Base-by-base conservation (phyloP, 1,140 invertebrate species). In the Drosophila arawakana region DNA sequence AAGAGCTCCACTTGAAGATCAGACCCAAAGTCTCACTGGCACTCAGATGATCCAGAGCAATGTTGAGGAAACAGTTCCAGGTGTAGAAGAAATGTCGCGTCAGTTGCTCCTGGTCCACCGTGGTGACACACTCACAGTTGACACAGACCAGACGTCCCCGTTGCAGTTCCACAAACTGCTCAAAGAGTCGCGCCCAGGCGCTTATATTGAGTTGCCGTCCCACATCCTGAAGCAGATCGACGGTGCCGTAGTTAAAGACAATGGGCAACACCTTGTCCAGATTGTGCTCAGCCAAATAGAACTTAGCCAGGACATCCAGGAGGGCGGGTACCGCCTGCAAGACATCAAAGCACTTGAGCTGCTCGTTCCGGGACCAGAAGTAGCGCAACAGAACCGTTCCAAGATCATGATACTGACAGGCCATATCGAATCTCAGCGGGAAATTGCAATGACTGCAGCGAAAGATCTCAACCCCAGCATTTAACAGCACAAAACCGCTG, bases 61-160 rank as follows among this genome's bases (percentile, higher is more conserved):
- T 86, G 37, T 91, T 89, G 2, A 92, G 73, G 21, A 92, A 92
- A 47, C 91, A 92, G 63, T 92, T 92, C 91, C 91, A 92, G 7
- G 80, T 91, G 55, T 92, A 92, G 60, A 92, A 92, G 50, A 90
- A 91, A 62, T 92, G 91, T 0, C 86, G 79, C 0, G 79, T 78
- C 5, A 92, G 57, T 50, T 91, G 90, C 13, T 91, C 89, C 46
- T 78, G 79, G 25, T 92, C 91, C 34, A 90, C 85, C 0, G 52
- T 73, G 4, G 82, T 91, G 1, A 92, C 78, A 46, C 78, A 63
- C 37, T 92, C 91, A 11, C 91, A 92, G 18, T 92, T 92, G 4
- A 92, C 78, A 57, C 91, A 92, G 6, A 69, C 59, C 1, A 92
- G 49, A 0, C 81, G 83, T 1, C 91, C 91, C 1, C 78, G 82